These are phyloP conservation scores for Microcebus griseorufus DNA, from an alignment of 2,113 vertebrate species.

Conservation along the genomic window DNA sequence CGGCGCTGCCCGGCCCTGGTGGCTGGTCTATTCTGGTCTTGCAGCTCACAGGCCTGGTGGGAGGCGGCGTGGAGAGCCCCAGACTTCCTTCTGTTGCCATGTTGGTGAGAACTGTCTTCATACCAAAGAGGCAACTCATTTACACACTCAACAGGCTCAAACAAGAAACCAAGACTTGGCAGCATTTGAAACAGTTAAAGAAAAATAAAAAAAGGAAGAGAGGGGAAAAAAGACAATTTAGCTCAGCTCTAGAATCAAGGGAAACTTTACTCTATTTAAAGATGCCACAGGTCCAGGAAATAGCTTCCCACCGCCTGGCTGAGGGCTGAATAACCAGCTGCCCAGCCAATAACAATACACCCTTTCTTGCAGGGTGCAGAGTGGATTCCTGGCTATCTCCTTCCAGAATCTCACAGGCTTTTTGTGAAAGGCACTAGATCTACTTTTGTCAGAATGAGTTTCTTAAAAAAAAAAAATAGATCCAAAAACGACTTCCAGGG, in stretches of 20 bases:
- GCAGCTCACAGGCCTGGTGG: not conserved
- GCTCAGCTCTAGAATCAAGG: constrained; percentile 22
- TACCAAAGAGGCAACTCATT: not conserved
- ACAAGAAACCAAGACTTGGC: constrained; percentile 67
- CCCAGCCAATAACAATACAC: constrained; percentile 71
- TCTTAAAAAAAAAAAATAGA: not conserved
- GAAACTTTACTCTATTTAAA: constrained; percentile 74
- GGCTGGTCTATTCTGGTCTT: not conserved
- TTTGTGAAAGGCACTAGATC: not conserved
- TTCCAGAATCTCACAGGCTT: constrained; percentile 24
- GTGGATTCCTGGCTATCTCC: constrained; percentile 18
- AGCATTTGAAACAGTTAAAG: constrained; percentile 25
- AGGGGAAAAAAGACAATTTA: not conserved
- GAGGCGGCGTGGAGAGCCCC: not conserved
- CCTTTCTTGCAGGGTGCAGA: not conserved
- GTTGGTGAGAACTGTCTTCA: constrained; percentile 13
- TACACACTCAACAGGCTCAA: constrained; percentile 56
- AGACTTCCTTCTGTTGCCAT: not conserved
- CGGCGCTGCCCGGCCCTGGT: fast-evolving
- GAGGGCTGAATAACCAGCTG: constrained; percentile 42
- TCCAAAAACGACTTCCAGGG: not conserved
- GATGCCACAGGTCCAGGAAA: constrained; percentile 80
- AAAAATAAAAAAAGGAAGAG: not conserved
- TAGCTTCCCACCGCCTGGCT: constrained; percentile 56
- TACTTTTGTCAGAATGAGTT: not conserved